Evolutionary conservation across 53 echinoderm and acorn worm species (phyloP).

Genomic region (Luidia sarsii): DNA sequence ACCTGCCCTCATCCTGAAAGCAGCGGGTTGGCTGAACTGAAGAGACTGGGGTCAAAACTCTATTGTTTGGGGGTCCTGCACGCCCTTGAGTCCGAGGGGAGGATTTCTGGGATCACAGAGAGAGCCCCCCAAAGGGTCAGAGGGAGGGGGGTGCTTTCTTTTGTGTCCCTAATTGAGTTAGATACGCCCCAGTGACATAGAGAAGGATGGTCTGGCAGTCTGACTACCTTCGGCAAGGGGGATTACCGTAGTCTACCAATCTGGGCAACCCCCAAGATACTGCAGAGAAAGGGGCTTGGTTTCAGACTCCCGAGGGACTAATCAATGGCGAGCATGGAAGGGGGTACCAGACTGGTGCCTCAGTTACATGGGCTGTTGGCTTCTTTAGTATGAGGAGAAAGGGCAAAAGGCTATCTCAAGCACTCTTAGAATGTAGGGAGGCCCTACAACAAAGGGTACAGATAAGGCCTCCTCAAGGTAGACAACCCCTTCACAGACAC

Average conservation of each 20-base stretch:
- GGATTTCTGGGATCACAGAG: slow-evolving; percentile 8
- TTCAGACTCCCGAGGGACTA: too few relatives aligned
- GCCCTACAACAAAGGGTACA: neutral
- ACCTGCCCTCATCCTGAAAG: too few relatives aligned
- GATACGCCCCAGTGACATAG: slow-evolving; percentile 4
- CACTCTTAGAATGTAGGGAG: neutral
- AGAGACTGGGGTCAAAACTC: too few relatives aligned
- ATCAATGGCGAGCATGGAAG: neutral
- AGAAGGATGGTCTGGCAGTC: neutral
- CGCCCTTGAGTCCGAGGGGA: too few relatives aligned
- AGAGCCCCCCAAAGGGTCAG: slow-evolving; percentile 5
- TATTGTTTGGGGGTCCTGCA: too few relatives aligned
- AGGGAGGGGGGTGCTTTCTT: neutral
- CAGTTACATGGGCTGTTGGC: neutral
- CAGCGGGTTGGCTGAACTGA: too few relatives aligned
- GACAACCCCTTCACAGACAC: too few relatives aligned
- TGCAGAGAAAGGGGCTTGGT: neutral
- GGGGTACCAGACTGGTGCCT: neutral
- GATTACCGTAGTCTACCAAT: neutral
- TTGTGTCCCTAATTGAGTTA: slow-evolving; percentile 16
- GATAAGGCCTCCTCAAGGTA: too few relatives aligned
- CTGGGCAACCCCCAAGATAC: neutral
- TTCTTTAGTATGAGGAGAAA: neutral
- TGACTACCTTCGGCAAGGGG: neutral
- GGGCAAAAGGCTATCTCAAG: too few relatives aligned